phyloP scores from a whole-genome alignment of 2,797 vertebrate species.

The Micromesistius poutassou region DNA sequence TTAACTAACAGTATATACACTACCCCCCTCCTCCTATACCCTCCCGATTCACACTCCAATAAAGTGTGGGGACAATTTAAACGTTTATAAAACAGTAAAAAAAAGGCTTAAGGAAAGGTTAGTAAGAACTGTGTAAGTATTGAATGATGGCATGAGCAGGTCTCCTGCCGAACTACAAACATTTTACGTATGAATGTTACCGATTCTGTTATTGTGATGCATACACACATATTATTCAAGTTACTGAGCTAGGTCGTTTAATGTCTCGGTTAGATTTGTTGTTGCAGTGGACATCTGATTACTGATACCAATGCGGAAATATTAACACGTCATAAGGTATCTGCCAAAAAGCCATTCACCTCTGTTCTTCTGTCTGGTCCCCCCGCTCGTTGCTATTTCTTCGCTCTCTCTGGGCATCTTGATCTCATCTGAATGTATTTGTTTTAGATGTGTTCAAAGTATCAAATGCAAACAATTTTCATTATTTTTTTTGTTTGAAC shows the following conservation, averaged over 20 bases:
- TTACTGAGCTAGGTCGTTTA: background rate
- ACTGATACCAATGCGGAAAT: background rate
- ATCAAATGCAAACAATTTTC: constrained; percentile 9
- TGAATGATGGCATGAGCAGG: constrained; percentile 67
- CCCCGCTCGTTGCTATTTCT: constrained; percentile 1
- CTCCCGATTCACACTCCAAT: constrained; percentile 19
- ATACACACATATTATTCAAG: background rate
- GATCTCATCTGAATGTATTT: constrained; percentile 61
- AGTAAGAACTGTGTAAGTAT: constrained; percentile 37
- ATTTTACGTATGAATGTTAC: constrained; percentile 32
- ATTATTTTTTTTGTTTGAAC: constrained; percentile 20
- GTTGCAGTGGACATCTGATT: background rate
- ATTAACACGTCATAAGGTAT: background rate
- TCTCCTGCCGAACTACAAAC: constrained; percentile 52
- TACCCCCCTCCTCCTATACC: constrained; percentile 13
- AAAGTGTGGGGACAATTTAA: constrained; percentile 43
- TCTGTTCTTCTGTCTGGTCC: background rate
- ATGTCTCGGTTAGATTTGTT: constrained; percentile 1
- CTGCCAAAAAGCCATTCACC: constrained; percentile 3
- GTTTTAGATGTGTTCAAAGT: constrained; percentile 32
- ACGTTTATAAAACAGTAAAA: constrained; percentile 22
- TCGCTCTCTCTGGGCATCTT: constrained; percentile 31
- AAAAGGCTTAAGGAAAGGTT: constrained; percentile 34
- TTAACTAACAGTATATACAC: constrained; percentile 44
- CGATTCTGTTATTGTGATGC: constrained; percentile 34